Percentiles rank a stretch among this genome's conserved stretches.
phyloP scores from a whole-genome alignment of 2,888 invertebrate species.

The Rhodophaea formosa region DNA sequence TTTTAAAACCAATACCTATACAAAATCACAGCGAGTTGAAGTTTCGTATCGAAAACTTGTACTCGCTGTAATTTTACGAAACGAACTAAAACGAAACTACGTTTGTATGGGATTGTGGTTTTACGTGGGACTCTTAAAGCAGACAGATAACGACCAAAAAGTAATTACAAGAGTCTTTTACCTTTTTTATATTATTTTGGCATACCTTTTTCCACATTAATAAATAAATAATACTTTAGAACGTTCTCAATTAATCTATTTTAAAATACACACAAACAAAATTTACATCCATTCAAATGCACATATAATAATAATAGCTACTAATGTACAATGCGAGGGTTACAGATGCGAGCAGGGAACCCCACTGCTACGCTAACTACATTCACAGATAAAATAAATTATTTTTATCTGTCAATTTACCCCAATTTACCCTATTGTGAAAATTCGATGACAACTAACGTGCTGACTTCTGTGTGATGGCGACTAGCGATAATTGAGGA shows the following conservation, averaged over 20 bases:
- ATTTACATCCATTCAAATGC: slow-evolving; percentile 30
- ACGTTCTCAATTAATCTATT: slow-evolving; percentile 14
- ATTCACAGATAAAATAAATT: slow-evolving; percentile 73
- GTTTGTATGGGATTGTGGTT: too few species aligned
- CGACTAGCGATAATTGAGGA: neutral
- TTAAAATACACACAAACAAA: slow-evolving; percentile 4
- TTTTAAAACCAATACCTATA: too few species aligned
- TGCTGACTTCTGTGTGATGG: slow-evolving; percentile 23
- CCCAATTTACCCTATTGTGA: slow-evolving; percentile 70
- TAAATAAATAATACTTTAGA: neutral
- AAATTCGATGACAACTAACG: slow-evolving; percentile 60
- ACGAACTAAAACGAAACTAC: too few species aligned
- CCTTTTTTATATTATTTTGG: too few species aligned
- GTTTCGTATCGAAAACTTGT: too few species aligned
- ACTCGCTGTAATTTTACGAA: too few species aligned
- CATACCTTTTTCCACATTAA: too few species aligned
- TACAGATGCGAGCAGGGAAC: slow-evolving; percentile 54
- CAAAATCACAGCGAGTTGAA: too few species aligned
- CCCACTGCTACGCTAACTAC: slow-evolving; percentile 73
- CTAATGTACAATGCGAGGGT: slow-evolving; percentile 59
- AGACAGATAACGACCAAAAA: too few species aligned
- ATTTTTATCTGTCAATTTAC: slow-evolving; percentile 78
- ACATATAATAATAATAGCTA: slow-evolving; percentile 62
- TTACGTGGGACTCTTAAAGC: too few species aligned
- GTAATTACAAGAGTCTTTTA: too few species aligned